Conservation (phyloP, 23 tunicate species). For the Styela clava region DNA sequence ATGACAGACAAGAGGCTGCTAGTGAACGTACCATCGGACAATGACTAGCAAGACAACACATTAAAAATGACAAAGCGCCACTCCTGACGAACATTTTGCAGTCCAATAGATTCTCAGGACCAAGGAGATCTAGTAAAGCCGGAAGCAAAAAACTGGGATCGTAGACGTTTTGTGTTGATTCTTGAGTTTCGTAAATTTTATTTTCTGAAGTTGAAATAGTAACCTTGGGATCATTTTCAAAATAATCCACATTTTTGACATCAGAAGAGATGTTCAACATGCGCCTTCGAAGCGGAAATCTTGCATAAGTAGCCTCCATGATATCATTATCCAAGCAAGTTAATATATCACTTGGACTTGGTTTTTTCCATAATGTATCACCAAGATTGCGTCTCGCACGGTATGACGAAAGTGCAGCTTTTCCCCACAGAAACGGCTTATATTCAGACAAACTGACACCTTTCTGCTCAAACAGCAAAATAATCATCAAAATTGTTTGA, state of each 20-base stretch:
- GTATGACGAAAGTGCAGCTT: slow-evolving; percentile 39
- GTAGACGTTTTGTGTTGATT: slow-evolving; percentile 15
- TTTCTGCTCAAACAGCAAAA: slow-evolving; percentile 44
- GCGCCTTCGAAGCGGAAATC: slow-evolving; percentile 43
- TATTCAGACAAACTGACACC: slow-evolving; percentile 27
- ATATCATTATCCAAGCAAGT: slow-evolving; percentile 38
- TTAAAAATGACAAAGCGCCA: slow-evolving; percentile 34
- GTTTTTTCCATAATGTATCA: slow-evolving; percentile 53
- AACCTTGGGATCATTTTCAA: slow-evolving; percentile 15
- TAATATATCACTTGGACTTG: slow-evolving; percentile 38
- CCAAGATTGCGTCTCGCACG: slow-evolving; percentile 31
- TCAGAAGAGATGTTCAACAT: not conserved
- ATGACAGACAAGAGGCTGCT: slow-evolving; percentile 43
- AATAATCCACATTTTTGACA: not conserved
- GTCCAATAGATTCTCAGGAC: slow-evolving; percentile 53
- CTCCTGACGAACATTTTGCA: slow-evolving; percentile 40
- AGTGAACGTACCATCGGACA: slow-evolving; percentile 34
- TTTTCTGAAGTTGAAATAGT: slow-evolving; percentile 17
- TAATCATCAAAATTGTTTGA: slow-evolving; percentile 27
- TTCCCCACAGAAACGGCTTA: slow-evolving; percentile 57
- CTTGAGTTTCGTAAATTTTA: not conserved
- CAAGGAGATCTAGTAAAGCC: slow-evolving; percentile 22
- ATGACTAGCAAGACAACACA: slow-evolving; percentile 52
- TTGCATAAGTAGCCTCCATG: slow-evolving; percentile 33
- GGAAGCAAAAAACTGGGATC: slow-evolving; percentile 52